phyloP scores from a whole-genome alignment of 2,113 vertebrate species.

The Brachyhypopomus gauderio region DNA sequence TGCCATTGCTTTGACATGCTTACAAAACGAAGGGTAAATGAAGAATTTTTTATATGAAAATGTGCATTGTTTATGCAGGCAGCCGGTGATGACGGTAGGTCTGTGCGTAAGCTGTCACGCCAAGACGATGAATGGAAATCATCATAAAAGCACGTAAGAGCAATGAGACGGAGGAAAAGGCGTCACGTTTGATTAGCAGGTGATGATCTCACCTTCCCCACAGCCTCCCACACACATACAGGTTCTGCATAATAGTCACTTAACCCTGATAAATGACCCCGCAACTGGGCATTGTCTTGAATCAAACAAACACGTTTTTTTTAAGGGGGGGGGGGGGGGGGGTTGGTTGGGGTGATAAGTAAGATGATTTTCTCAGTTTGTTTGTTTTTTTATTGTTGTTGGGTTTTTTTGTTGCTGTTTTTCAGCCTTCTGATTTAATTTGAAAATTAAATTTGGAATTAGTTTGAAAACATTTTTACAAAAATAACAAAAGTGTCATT shows the following conservation, averaged over 20 bases:
- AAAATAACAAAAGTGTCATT: slow-evolving; percentile 17
- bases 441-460: not conserved
- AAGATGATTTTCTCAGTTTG: too few species aligned
- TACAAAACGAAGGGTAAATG: slow-evolving; percentile 19
- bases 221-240: slow-evolving; percentile 33
- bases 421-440: slow-evolving; percentile 8
- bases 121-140: slow-evolving; percentile 40
- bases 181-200: slow-evolving; percentile 17
- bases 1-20: slow-evolving; percentile 33
- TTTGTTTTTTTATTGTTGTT: too few species aligned
- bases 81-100: slow-evolving; percentile 10
- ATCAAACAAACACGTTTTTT: slow-evolving; percentile 36
- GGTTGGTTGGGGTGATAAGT: slow-evolving; percentile 40
- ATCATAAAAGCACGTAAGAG: slow-evolving; percentile 42
- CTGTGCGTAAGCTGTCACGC: slow-evolving; percentile 32
- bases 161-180: not conserved
- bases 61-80: not conserved
- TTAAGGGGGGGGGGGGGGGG: slow-evolving; percentile 9
- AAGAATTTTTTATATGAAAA: slow-evolving; percentile 43
- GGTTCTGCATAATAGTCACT: slow-evolving; percentile 50
- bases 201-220: slow-evolving; percentile 40
- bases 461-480: not conserved
- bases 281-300: slow-evolving; percentile 17
- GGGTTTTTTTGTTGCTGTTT: not conserved
- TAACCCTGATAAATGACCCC: slow-evolving; percentile 49